Percentiles rank a stretch among this genome's conserved stretches.
Conservation (phyloP, 1,140 invertebrate species). For the Paraescarpia echinospica region DNA sequence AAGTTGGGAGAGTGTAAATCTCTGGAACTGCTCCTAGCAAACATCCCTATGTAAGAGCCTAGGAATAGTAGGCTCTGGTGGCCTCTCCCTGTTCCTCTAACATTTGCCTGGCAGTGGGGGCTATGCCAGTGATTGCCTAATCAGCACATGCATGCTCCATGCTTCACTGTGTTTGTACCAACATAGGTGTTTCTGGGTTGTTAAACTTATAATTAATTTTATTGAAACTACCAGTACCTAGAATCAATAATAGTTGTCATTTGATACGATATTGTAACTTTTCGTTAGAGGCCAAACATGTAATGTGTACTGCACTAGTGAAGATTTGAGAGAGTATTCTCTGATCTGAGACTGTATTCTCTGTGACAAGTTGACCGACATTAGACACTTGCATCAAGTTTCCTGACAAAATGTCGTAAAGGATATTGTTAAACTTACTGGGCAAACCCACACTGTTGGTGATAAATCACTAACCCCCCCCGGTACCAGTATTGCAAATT, state of each 20-base stretch:
- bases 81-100: not conserved
- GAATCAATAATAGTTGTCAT: not conserved
- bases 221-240: not conserved
- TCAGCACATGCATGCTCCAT: not conserved
- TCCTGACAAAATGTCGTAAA: not conserved
- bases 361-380: not conserved
- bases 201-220: not conserved
- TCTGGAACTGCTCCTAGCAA: not conserved
- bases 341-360: not conserved
- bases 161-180: not conserved
- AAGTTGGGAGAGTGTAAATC: not conserved
- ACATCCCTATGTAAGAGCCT: not conserved
- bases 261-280: not conserved
- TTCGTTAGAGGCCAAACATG: not conserved
- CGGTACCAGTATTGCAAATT: too few species aligned
- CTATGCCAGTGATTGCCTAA: not conserved
- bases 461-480: not conserved
- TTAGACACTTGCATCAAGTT: not conserved
- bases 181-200: not conserved
- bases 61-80: not conserved
- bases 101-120: not conserved
- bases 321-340: not conserved
- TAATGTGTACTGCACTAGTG: not conserved
- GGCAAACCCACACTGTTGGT: not conserved
- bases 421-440: not conserved